These are phyloP conservation scores for Penaeus indicus DNA, from an alignment of 1,140 invertebrate species.

Conservation along the genomic window DNA sequence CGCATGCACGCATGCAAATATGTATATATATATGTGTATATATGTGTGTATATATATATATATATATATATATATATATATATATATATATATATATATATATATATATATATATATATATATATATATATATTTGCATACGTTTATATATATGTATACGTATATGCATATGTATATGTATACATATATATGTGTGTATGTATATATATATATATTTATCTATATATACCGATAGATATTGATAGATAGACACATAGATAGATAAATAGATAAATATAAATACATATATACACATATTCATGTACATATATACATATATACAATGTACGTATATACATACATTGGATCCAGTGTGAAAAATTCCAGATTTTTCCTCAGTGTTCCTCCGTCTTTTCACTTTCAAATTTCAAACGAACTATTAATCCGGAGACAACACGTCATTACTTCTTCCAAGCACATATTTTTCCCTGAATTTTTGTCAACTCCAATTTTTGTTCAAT, in stretches of 20 bases:
- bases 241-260: background rate
- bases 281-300: conserved; percentile 6
- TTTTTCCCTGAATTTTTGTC: too few species aligned
- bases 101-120: conserved; percentile 1
- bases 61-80: conserved; percentile 14
- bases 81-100: background rate
- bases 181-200: background rate
- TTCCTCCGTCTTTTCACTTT: too few species aligned
- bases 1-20: too few species aligned
- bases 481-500: too few species aligned
- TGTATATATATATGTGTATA: background rate
- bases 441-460: too few species aligned
- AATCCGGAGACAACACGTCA: too few species aligned
- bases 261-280: background rate
- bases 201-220: background rate
- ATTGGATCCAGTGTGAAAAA: too few species aligned
- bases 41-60: background rate
- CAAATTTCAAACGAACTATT: too few species aligned
- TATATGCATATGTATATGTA: background rate
- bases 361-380: too few species aligned
- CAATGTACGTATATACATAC: too few species aligned
- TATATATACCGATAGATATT: background rate
- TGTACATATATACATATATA: too few species aligned
- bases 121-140: background rate
- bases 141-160: background rate